These are phyloP conservation scores for Setophaga kirtlandii DNA, from an alignment of 2,113 vertebrate genomes.

Conservation along the genomic window DNA sequence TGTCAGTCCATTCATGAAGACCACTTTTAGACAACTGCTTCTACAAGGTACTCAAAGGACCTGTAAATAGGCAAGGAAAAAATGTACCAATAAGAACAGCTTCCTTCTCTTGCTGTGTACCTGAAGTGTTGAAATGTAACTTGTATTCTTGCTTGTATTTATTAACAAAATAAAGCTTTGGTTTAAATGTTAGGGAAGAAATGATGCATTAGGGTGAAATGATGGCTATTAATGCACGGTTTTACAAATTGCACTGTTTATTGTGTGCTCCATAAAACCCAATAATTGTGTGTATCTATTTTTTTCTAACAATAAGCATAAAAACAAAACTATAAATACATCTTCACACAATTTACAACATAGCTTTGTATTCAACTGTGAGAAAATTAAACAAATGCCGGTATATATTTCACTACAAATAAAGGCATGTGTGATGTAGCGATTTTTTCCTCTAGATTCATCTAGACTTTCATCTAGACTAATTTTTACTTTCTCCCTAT, in stretches of 20 bases:
- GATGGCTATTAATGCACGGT: not conserved
- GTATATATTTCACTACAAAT: not conserved
- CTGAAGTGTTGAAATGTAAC: not conserved
- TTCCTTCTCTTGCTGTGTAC: not conserved
- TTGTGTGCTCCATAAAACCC: not conserved
- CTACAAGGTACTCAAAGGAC: not conserved
- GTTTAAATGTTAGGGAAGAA: not conserved
- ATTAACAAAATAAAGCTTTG: not conserved
- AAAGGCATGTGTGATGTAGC: not conserved
- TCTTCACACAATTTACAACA: not conserved
- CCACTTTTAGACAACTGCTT: not conserved
- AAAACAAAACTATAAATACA: not conserved
- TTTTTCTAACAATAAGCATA: not conserved
- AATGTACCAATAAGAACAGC: not conserved
- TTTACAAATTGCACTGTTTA: not conserved
- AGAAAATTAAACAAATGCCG: not conserved
- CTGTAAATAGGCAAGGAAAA: not conserved
- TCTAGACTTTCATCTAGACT: not conserved
- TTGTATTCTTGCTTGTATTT: not conserved
- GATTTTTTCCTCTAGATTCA: not conserved
- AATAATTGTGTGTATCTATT: not conserved
- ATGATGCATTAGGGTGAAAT: not conserved
- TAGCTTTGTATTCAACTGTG: not conserved
- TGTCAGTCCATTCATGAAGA: not conserved
- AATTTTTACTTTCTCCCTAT: not conserved